Evolutionary conservation across 1,140 invertebrate genomes (phyloP), one percentile per base, ranked within the genome.

Genomic region (Antheraea mylitta): DNA sequence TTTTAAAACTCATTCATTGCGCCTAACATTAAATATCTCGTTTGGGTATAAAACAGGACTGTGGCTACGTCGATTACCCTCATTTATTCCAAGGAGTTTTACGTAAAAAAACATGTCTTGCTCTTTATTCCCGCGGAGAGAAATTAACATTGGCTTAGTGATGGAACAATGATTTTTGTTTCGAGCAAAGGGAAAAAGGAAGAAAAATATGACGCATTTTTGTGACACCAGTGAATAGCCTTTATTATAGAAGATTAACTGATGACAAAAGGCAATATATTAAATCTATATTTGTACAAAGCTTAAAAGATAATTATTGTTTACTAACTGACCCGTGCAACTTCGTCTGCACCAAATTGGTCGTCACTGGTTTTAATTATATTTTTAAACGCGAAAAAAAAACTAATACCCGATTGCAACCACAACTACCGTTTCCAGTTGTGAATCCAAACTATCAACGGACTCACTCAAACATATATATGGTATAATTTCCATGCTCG

Each of bases 81-180:
- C 74, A 78, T 78, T 81, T 78, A 72, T 79, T 77, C 70, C 71
- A 63, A 73, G 62, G 65, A 74, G 69, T 74, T 75, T 76, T 76
- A 70, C 64, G 60, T 61, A 71, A 71, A 75, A 74, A 74, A 72
- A 64, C 72, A 74, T 70, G 71, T 76, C 75, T 76, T 66, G 69
- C 68, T 73, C 68, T 69, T 67, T 48, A 75, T 64, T 64, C 42
- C 30, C 45, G 42, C 69, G 69, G 74, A 73, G 72, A 53, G 71
- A 79, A 79, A 79, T 74, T 77, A 73, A 72, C 71, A 71, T 73
- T 69, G 72, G 58, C 70, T 77, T 75, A 72, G 67, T 72, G 64
- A 72, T 64, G 70, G 72, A 76, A 70, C 62, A 37, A 37, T 64
- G 62, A 64, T 64, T 37, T 61, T 61, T 19, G 30, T 61, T 61